Percentiles rank a stretch among this genome's conserved stretches.
phyloP scores from a whole-genome alignment of 2,888 invertebrate genomes.

The Frankliniella fusca region DNA sequence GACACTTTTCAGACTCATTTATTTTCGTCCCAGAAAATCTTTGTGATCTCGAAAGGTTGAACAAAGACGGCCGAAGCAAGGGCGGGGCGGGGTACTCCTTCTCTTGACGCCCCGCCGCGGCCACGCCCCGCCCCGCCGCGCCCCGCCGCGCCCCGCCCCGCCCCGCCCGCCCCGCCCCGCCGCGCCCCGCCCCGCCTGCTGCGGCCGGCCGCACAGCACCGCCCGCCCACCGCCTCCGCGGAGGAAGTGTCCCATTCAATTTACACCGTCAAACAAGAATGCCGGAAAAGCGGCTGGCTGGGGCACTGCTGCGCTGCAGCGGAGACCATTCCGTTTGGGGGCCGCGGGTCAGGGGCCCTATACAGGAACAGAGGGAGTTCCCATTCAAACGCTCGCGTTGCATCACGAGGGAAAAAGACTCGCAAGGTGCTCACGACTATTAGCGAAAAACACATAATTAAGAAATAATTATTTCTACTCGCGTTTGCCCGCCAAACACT shows the following conservation, averaged over 20 bases:
- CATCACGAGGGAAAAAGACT: no score
- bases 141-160: neutral
- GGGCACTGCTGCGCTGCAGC: no score
- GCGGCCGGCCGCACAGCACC: neutral
- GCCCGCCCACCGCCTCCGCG: constrained; percentile 1
- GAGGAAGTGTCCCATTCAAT: constrained; percentile 20
- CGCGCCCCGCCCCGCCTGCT: neutral
- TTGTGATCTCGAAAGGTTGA: constrained; percentile 22
- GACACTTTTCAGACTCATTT: constrained; percentile 25
- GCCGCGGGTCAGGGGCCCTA: no score
- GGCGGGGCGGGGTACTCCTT: neutral
- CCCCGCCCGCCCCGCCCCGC: neutral
- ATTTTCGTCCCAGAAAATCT: constrained; percentile 17
- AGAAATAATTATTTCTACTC: no score
- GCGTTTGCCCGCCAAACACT: no score
- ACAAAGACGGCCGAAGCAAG: neutral
- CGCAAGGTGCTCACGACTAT: no score
- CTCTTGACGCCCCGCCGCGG: neutral
- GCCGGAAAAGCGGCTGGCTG: no score
- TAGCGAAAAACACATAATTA: no score
- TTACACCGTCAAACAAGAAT: neutral
- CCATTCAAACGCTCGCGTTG: no score
- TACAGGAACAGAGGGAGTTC: no score
- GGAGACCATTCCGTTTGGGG: no score
- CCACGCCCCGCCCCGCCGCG: no score